These are phyloP conservation scores for Mythimna impura DNA, from an alignment of 2,888 invertebrate genomes.

Conservation along the genomic window DNA sequence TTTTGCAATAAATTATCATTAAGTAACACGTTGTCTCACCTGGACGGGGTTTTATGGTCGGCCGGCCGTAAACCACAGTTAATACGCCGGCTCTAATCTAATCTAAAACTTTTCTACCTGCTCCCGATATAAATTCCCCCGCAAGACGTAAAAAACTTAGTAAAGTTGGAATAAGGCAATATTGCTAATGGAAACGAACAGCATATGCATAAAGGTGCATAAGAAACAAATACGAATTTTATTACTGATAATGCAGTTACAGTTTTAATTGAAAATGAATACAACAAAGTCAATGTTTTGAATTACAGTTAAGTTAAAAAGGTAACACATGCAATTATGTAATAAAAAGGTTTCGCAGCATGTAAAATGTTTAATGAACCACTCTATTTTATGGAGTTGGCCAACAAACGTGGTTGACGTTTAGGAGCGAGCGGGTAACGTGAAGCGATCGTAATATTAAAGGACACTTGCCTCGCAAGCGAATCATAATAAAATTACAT, in stretches of 20 bases:
- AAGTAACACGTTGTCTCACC: constrained; percentile 87
- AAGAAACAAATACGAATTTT: constrained; percentile 77
- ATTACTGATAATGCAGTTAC: constrained; percentile 70
- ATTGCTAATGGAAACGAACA: constrained; percentile 72
- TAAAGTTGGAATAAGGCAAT: constrained; percentile 71
- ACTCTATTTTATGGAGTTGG: constrained; percentile 85
- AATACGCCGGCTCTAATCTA: constrained; percentile 81
- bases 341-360: constrained; percentile 80
- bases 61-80: constrained; percentile 80
- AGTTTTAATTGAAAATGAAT: constrained; percentile 73
- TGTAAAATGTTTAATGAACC: constrained; percentile 83
- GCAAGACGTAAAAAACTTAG: constrained; percentile 72
- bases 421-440: constrained; percentile 74
- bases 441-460: constrained; percentile 78
- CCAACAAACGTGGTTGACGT: constrained; percentile 81
- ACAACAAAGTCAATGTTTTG: constrained; percentile 73
- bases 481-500: constrained; percentile 82
- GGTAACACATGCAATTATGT: constrained; percentile 79
- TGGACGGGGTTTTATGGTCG: constrained; percentile 80
- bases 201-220: constrained; percentile 71
- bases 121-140: constrained; percentile 79
- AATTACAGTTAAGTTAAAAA: constrained; percentile 74
- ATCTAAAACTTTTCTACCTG: constrained; percentile 85
- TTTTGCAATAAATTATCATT: constrained; percentile 89
- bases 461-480: constrained; percentile 84